These are phyloP conservation scores for Hippopotamus amphibius DNA, from an alignment of 2,113 vertebrate genomes.

Conservation along the genomic window DNA sequence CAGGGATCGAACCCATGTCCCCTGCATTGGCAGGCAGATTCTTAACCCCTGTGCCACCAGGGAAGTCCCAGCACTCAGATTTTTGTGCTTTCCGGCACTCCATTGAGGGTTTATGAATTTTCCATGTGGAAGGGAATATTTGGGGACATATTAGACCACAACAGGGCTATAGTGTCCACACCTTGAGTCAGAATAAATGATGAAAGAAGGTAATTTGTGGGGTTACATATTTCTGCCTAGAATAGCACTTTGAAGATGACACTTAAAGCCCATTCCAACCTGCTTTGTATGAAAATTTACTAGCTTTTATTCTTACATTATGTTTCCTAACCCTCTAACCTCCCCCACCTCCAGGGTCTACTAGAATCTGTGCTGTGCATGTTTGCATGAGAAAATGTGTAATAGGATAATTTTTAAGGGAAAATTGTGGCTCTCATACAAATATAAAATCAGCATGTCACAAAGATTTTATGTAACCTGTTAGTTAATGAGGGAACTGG, in stretches of 20 bases:
- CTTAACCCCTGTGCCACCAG: no score
- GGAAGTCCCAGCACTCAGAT: not conserved
- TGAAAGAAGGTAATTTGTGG: not conserved
- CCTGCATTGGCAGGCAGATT: no score
- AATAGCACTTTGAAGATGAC: not conserved
- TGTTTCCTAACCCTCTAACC: not conserved
- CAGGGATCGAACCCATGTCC: no score
- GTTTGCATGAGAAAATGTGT: not conserved
- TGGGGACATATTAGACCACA: not conserved
- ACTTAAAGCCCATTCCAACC: not conserved
- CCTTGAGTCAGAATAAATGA: not conserved
- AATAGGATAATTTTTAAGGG: not conserved
- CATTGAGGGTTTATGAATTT: not conserved
- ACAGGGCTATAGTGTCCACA: not conserved
- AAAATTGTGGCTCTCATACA: not conserved
- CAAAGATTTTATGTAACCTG: not conserved
- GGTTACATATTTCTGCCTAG: not conserved
- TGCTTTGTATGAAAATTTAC: not conserved
- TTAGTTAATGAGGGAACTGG: not conserved
- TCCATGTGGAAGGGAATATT: not conserved
- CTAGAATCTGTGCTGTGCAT: not conserved
- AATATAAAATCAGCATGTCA: not conserved
- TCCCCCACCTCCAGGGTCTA: not conserved
- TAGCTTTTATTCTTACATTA: not conserved
- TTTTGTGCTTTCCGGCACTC: not conserved